phyloP scores from a whole-genome alignment of 1,140 invertebrate species.

The Delia radicum region DNA sequence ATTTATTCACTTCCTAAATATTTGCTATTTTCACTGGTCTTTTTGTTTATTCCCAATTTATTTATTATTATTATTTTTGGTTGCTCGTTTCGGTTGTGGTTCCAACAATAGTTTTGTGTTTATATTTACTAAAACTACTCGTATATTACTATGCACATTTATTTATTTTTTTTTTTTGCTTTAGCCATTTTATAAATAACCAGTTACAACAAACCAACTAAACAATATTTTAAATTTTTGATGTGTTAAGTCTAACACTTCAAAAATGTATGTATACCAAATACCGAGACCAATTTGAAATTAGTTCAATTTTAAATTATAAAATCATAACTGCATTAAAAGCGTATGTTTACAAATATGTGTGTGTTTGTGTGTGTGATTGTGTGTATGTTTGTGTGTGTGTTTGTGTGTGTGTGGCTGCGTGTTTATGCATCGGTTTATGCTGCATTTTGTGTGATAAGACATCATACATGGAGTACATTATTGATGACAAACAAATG shows the following conservation, averaged over 20 bases:
- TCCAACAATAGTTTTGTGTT: not conserved
- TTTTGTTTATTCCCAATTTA: constrained; percentile 3
- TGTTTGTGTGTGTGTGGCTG: too few relatives aligned
- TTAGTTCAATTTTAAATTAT: constrained; percentile 12
- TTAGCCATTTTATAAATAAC: too few relatives aligned
- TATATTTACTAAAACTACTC: not conserved
- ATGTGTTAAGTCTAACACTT: not conserved
- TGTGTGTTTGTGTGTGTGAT: not conserved
- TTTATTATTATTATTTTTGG: too few relatives aligned
- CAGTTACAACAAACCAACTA: not conserved
- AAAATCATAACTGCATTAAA: constrained; percentile 15
- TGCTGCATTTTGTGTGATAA: not conserved
- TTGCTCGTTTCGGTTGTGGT: too few relatives aligned
- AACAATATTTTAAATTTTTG: not conserved
- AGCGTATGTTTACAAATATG: not conserved
- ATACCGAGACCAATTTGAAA: not conserved
- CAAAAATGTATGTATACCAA: not conserved
- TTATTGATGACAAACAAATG: constrained; percentile 21
- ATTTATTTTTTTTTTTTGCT: not conserved
- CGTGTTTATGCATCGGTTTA: not conserved
- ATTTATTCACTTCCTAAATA: constrained; percentile 16
- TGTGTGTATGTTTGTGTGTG: too few relatives aligned
- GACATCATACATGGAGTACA: not conserved
- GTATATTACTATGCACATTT: not conserved
- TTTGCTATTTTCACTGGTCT: not conserved